Evolutionary conservation across 2,888 invertebrate species (phyloP).

Genomic region (Dynastes tityus): DNA sequence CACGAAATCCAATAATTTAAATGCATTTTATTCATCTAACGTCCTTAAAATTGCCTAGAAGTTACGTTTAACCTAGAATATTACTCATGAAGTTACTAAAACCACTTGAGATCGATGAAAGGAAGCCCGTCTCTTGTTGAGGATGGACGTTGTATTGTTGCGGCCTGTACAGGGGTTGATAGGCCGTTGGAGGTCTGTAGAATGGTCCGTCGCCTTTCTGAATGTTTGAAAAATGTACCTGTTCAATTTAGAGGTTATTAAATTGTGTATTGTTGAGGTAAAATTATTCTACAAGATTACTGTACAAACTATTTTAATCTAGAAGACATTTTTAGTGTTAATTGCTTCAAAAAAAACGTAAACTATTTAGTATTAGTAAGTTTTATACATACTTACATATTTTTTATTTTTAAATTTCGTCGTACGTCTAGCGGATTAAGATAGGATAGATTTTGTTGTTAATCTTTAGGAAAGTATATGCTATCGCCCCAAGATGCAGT

Average conservation of each 20-base stretch:
- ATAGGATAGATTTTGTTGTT: slow-evolving; percentile 52
- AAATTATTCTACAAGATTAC: too few relatives aligned
- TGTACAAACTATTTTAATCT: too few relatives aligned
- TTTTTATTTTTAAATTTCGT: background rate
- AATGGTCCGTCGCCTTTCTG: slow-evolving; percentile 81
- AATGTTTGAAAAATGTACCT: slow-evolving; percentile 13
- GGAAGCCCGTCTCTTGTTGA: slow-evolving; percentile 76
- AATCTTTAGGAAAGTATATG: slow-evolving; percentile 64
- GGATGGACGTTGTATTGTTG: slow-evolving; percentile 66
- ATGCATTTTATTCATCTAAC: background rate
- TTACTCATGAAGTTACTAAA: slow-evolving; percentile 85
- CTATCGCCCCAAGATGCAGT: slow-evolving; percentile 58
- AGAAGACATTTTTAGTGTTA: too few relatives aligned
- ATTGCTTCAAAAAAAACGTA: too few relatives aligned
- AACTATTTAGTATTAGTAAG: too few relatives aligned
- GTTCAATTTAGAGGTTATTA: background rate
- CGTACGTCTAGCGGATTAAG: background rate
- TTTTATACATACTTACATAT: background rate
- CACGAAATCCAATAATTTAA: background rate
- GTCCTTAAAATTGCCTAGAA: background rate
- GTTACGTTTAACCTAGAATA: slow-evolving; percentile 73
- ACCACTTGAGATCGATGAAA: slow-evolving; percentile 84
- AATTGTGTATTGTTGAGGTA: background rate
- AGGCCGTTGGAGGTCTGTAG: slow-evolving; percentile 75
- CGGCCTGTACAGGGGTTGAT: slow-evolving; percentile 65